Evolutionary conservation across 2,113 vertebrate genomes (phyloP).

Genomic region (Triplophysa dalaica): DNA sequence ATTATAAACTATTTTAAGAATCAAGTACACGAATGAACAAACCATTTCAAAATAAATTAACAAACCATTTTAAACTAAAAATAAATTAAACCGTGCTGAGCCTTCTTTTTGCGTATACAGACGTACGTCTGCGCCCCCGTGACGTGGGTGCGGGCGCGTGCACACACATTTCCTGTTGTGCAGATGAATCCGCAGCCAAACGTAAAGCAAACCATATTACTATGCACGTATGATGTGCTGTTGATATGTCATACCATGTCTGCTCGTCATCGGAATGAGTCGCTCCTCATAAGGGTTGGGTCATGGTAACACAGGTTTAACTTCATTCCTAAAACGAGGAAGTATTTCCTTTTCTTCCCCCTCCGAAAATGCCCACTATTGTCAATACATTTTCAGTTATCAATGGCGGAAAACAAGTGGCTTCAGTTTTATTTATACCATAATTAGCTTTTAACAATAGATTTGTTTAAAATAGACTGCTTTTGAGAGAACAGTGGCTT

Average conservation of each 20-base stretch:
- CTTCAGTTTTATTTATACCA: not conserved
- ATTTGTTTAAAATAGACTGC: not conserved
- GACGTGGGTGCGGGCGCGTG: not conserved
- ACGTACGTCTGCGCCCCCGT: not conserved
- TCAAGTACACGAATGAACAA: not conserved
- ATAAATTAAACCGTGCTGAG: not conserved
- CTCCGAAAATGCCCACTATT: not conserved
- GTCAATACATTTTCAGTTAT: not conserved
- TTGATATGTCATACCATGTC: not conserved
- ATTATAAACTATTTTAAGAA: not conserved
- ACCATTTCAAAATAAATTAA: not conserved
- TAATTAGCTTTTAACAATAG: not conserved
- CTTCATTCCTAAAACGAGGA: slow-evolving; percentile 72
- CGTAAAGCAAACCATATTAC: not conserved
- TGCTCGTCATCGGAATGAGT: not conserved
- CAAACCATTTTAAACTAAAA: not conserved
- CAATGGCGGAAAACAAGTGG: not conserved
- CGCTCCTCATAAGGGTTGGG: slow-evolving; percentile 52
- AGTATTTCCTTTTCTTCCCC: not conserved
- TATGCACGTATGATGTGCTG: not conserved
- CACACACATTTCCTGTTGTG: not conserved
- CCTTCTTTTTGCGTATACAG: not conserved
- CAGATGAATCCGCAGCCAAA: too few relatives aligned
- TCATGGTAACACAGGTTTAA: slow-evolving; percentile 60
- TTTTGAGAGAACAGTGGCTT: not conserved